Evolutionary conservation across 2,888 invertebrate species (phyloP).

Genomic region (Eupithecia vulgata): DNA sequence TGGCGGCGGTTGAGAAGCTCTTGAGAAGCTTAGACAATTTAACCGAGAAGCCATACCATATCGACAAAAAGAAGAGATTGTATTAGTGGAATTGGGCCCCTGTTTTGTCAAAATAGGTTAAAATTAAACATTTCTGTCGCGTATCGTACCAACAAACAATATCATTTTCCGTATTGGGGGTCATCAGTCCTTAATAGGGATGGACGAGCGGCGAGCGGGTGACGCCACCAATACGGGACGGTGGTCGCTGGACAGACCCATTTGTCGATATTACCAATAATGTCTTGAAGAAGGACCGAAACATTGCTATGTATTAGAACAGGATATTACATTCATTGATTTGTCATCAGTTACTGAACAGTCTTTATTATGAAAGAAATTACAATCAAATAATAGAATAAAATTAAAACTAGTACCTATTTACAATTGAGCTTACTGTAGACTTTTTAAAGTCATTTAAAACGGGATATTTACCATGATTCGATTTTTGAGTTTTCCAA

Average conservation of each 20-base stretch:
- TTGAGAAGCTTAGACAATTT: too few species aligned
- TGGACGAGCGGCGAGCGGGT: not conserved
- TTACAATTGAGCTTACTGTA: too few species aligned
- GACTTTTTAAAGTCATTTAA: too few species aligned
- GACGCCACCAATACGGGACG: constrained; percentile 55
- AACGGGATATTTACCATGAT: too few species aligned
- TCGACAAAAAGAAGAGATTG: too few species aligned
- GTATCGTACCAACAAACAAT: not conserved
- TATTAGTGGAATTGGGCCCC: too few species aligned
- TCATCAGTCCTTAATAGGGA: constrained; percentile 74
- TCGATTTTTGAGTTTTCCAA: too few species aligned
- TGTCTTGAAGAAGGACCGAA: constrained; percentile 57
- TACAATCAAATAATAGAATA: too few species aligned
- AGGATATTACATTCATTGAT: constrained; percentile 15
- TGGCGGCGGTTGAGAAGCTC: too few species aligned
- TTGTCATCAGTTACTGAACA: not conserved
- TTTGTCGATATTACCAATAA: constrained; percentile 63
- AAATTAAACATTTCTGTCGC: not conserved
- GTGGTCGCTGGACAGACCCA: constrained; percentile 55
- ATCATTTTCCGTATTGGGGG: constrained; percentile 45
- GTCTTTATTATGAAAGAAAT: too few species aligned
- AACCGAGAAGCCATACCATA: too few species aligned
- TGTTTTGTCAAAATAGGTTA: not conserved
- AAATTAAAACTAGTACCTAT: too few species aligned
- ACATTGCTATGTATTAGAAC: constrained; percentile 43